phyloP scores from a whole-genome alignment of 2,797 vertebrate genomes.

The Parauchenoglanis ngamensis region DNA sequence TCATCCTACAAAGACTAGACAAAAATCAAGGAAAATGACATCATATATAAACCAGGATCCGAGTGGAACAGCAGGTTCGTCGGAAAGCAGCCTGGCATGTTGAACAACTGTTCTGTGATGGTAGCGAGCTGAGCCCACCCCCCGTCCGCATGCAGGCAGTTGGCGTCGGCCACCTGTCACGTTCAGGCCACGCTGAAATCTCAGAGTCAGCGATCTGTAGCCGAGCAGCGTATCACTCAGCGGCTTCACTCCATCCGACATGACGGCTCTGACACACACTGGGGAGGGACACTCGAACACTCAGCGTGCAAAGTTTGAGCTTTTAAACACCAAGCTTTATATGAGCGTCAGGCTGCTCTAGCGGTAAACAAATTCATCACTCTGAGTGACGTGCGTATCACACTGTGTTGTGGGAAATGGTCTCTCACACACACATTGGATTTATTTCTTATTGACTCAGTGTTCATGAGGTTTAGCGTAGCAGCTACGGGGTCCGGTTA shows the following conservation, averaged over 20 bases:
- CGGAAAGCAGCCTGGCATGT: constrained; percentile 22
- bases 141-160: constrained; percentile 33
- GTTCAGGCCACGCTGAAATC: constrained; percentile 31
- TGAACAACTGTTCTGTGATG: constrained; percentile 43
- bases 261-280: constrained; percentile 42
- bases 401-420: not conserved
- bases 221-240: constrained; percentile 40
- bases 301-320: constrained; percentile 20
- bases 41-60: not conserved
- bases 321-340: constrained; percentile 40
- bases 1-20: not conserved
- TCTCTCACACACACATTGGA: constrained; percentile 3
- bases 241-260: constrained; percentile 43
- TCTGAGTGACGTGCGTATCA: not conserved
- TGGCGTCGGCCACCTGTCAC: constrained; percentile 54
- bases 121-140: not conserved
- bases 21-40: not conserved
- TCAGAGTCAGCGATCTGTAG: constrained; percentile 40
- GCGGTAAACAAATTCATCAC: constrained; percentile 12
- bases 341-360: constrained; percentile 11
- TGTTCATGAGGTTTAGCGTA: constrained; percentile 38
- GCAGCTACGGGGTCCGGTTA: constrained; percentile 17
- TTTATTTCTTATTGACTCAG: constrained; percentile 50
- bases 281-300: constrained; percentile 22
- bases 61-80: constrained; percentile 17